Base-by-base conservation (phyloP, 1,140 invertebrate species). In the Atta colombica region DNA sequence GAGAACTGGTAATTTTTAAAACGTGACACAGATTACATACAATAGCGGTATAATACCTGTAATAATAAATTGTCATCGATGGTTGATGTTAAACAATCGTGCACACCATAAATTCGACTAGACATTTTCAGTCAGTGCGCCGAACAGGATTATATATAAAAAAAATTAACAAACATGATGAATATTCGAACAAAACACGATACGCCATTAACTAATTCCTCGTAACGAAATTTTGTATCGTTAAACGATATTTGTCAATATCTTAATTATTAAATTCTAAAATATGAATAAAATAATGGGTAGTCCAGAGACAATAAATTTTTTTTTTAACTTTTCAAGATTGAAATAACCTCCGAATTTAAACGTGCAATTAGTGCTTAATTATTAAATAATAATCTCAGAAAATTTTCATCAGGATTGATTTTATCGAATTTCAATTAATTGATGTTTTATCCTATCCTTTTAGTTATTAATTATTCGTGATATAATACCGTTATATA, bases 41-140 rank as follows among this genome's bases (percentile, higher is more conserved):
- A 91, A 90, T 89, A 91, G 68, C 87, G 75, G 86, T 77, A 53
- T 61, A 39, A 63, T 0, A 25, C n/a, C 28, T 35, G 88, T 92
- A 91, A 92, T 91, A 93, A 94, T 94, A 94, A 94, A 94, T 94
- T 94, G 93, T 93, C 91, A 93, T 93, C 90, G 92, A 91, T 92
- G 87, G 69, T 12, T 82, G 84, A 92, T 91, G 91, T 93, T 93
- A 92, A 94, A 93, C 89, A 69, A 91, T 8, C 45, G 82, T 25
- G 53, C 39, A 18, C 74, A 39, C 10, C 65, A 31, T 58, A 35
- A 53, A 71, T 81, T 81, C 12, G 25, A 51, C 18, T 77, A 68
- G 77, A 78, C 78, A 87, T 87, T 84, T 82, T 60, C 39, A 25
- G 78, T 14, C n/a, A 60, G 60, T 68, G 39, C 53, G 45, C 28